Percentiles rank a stretch among this genome's conserved stretches.
These are phyloP conservation scores for Mustelus asterias DNA, from an alignment of 2,113 vertebrate genomes.

Conservation along the genomic window DNA sequence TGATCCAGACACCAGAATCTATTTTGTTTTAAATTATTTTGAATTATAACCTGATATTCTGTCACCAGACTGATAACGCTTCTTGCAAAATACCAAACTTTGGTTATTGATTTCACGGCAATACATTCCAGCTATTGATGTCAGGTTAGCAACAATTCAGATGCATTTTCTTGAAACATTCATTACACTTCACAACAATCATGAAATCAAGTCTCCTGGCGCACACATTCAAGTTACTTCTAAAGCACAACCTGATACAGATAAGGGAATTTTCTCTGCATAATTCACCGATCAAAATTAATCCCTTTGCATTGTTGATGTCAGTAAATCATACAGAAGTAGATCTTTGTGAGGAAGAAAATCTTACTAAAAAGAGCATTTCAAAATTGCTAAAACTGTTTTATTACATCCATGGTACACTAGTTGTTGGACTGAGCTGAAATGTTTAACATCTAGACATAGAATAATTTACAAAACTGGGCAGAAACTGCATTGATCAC, in stretches of 20 bases:
- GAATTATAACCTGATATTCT: not conserved
- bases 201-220: not conserved
- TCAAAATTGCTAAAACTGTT: not conserved
- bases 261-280: not conserved
- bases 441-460: not conserved
- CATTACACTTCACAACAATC: not conserved
- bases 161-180: not conserved
- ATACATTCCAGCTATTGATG: not conserved
- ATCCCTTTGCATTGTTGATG: not conserved
- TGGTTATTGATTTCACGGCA: not conserved
- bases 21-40: not conserved
- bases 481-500: constrained; percentile 17
- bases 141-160: not conserved
- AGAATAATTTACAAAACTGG: constrained; percentile 16
- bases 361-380: not conserved
- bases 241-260: not conserved
- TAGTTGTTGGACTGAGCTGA: not conserved
- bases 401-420: too few species aligned
- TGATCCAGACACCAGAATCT: not conserved
- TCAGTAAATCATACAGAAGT: not conserved
- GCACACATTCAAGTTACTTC: constrained; percentile 23
- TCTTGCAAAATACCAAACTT: not conserved
- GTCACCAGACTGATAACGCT: not conserved
- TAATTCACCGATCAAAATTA: constrained; percentile 5
- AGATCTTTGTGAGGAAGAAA: not conserved